These are phyloP conservation scores for Sus scrofa DNA, from an alignment of 2,113 vertebrate genomes.

Conservation along the genomic window DNA sequence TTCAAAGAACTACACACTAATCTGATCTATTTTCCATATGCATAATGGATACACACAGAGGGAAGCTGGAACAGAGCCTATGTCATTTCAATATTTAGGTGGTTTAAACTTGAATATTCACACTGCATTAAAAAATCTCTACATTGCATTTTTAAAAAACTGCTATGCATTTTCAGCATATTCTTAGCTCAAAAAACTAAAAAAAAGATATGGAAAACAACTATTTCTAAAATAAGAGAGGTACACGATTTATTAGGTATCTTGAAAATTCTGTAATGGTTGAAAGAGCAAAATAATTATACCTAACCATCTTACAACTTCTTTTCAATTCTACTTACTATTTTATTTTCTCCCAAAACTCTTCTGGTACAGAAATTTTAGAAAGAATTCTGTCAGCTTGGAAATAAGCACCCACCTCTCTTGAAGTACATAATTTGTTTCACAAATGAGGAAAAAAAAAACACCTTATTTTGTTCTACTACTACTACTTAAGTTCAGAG, in stretches of 20 bases:
- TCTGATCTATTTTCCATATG: slow-evolving; percentile 35
- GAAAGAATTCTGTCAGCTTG: slow-evolving; percentile 47
- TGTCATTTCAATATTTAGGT: slow-evolving; percentile 24
- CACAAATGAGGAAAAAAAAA: slow-evolving; percentile 43
- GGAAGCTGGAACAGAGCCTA: neutral
- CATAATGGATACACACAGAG: neutral
- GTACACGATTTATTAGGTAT: neutral
- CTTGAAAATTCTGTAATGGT: slow-evolving; percentile 17
- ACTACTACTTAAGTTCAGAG: slow-evolving; percentile 66
- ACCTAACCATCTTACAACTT: neutral
- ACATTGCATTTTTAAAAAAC: slow-evolving; percentile 1
- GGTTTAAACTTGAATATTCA: slow-evolving; percentile 28
- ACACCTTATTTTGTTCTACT: slow-evolving; percentile 57
- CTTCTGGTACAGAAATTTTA: neutral
- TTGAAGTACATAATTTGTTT: slow-evolving; percentile 60
- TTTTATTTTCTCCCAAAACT: slow-evolving; percentile 47
- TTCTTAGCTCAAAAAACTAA: slow-evolving; percentile 41
- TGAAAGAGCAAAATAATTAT: neutral
- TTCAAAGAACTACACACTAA: slow-evolving; percentile 19
- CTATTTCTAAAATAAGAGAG: slow-evolving; percentile 37
- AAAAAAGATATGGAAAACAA: slow-evolving; percentile 38
- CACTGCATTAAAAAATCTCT: slow-evolving; percentile 19
- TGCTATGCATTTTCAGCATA: neutral
- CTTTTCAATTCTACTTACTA: slow-evolving; percentile 30
- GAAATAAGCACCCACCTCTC: slow-evolving; percentile 47